Percentiles rank a stretch among this genome's conserved stretches.
These are phyloP conservation scores for Teleiodes luculella DNA, from an alignment of 2,888 invertebrate species.

Conservation along the genomic window DNA sequence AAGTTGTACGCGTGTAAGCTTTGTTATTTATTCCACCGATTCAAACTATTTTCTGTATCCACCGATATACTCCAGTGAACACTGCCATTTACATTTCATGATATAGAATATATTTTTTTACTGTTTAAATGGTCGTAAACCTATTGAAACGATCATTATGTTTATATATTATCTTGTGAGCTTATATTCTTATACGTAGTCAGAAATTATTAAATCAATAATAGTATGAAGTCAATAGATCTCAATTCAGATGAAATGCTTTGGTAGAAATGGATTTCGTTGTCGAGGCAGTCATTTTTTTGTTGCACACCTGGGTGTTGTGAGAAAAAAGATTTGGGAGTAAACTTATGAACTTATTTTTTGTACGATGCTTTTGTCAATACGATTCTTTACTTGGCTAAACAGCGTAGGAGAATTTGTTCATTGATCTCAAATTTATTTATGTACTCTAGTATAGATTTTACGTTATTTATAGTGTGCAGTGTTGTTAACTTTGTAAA, in stretches of 20 bases:
- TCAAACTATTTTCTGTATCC: no score
- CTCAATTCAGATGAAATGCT: constrained; percentile 42
- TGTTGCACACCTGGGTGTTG: constrained; percentile 55
- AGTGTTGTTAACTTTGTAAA: constrained; percentile 24
- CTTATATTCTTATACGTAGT: constrained; percentile 4
- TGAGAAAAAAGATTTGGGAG: constrained; percentile 40
- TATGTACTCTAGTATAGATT: constrained; percentile 57
- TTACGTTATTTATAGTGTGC: constrained; percentile 59
- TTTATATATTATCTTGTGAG: no score
- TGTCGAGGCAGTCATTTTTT: constrained; percentile 49
- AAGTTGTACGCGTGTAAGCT: no score
- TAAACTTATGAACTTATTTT: constrained; percentile 28
- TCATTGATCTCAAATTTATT: constrained; percentile 76
- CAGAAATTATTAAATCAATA: constrained; percentile 22
- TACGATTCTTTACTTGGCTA: constrained; percentile 23
- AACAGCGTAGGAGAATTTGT: constrained; percentile 52
- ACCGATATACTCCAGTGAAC: no score
- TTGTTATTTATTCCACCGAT: no score
- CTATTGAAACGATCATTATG: no score
- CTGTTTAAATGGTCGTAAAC: no score
- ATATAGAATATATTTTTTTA: no score
- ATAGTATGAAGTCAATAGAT: constrained; percentile 46
- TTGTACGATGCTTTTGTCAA: constrained; percentile 14
- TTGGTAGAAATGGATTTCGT: constrained; percentile 37
- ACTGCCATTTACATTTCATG: no score